Percentiles rank a stretch among this genome's conserved stretches.
These are phyloP conservation scores for Sorex fumeus DNA, from an alignment of 2,113 vertebrate species.

Conservation along the genomic window DNA sequence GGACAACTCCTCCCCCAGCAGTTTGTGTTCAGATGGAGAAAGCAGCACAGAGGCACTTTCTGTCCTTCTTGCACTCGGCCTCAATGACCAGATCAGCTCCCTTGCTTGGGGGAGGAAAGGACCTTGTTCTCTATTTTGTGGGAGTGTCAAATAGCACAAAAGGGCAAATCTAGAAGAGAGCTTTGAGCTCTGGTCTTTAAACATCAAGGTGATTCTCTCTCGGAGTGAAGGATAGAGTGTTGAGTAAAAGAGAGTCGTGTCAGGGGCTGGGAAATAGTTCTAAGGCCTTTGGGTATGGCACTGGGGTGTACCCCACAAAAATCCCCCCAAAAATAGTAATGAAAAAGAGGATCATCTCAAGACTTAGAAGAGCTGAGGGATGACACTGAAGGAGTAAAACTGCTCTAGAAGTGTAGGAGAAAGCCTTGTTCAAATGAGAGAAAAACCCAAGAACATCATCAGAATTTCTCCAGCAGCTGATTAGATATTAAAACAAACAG, in stretches of 20 bases:
- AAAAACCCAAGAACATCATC: slow-evolving; percentile 41
- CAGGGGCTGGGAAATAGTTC: no score
- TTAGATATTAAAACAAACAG: no score
- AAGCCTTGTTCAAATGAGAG: slow-evolving; percentile 1
- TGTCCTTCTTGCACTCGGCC: neutral
- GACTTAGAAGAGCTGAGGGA: neutral
- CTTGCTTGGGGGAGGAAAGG: neutral
- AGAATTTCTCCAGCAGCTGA: slow-evolving; percentile 10
- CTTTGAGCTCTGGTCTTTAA: slow-evolving; percentile 1
- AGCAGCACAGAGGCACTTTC: neutral
- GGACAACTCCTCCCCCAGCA: neutral
- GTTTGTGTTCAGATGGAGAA: neutral
- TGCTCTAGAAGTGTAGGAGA: neutral
- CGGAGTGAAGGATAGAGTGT: neutral
- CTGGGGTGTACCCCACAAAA: no score
- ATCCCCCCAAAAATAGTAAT: no score
- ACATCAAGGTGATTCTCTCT: neutral
- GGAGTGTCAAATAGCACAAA: neutral
- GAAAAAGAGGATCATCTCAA: no score
- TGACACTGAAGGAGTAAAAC: neutral
- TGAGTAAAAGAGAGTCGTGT: neutral
- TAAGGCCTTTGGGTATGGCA: no score
- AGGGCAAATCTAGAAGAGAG: neutral
- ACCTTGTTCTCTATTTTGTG: neutral
- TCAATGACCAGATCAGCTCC: neutral